Conservation (phyloP, 2,797 vertebrate genomes). For the Gila robusta region DNA sequence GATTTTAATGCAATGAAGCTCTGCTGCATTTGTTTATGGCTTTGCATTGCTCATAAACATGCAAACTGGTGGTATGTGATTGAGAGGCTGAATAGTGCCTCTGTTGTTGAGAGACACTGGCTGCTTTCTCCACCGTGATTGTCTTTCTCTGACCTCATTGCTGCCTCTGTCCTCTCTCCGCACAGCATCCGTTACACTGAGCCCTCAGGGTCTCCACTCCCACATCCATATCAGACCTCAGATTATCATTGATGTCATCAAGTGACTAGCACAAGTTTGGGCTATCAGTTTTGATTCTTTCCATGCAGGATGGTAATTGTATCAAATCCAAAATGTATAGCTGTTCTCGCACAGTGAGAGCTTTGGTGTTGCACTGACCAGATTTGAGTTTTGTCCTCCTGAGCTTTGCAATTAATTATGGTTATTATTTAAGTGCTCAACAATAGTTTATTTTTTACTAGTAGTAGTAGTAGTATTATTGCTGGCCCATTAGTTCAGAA, state of each 20-base stretch:
- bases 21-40: conserved; percentile 63
- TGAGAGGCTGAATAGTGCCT: conserved; percentile 52
- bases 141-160: conserved; percentile 61
- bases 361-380: neutral
- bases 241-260: conserved; percentile 62
- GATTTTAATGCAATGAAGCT: conserved; percentile 44
- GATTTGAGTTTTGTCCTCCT: neutral
- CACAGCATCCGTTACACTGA: conserved; percentile 48
- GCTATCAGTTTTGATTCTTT: conserved; percentile 27
- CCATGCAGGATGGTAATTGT: neutral
- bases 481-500: neutral
- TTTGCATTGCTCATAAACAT: conserved; percentile 62
- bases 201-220: conserved; percentile 44
- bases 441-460: neutral
- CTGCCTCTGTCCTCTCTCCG: conserved; percentile 47
- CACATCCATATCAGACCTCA: conserved; percentile 44
- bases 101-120: conserved; percentile 60
- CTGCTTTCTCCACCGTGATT: conserved; percentile 58
- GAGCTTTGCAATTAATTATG: neutral
- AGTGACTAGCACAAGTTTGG: conserved; percentile 55
- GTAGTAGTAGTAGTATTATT: neutral
- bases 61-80: conserved; percentile 61
- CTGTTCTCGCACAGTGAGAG: neutral
- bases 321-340: neutral
- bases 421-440: too few species aligned